Conservation (phyloP, 2,113 vertebrate species). For the Gobius niger region DNA sequence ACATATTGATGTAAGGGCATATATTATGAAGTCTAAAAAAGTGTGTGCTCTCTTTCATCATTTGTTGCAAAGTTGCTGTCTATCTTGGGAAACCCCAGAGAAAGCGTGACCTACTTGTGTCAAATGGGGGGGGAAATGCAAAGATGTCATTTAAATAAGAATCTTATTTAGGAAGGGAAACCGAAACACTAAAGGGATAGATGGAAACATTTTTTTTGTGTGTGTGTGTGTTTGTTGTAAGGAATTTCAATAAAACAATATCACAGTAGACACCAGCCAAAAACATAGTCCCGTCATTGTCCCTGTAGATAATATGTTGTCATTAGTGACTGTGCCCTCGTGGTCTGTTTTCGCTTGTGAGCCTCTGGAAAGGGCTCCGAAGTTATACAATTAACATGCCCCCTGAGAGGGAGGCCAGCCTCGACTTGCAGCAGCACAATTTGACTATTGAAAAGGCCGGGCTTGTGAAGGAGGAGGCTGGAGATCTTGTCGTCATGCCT, state of each 20-base stretch:
- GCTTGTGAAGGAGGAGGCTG: slow-evolving; percentile 60
- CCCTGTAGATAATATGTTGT: slow-evolving; percentile 45
- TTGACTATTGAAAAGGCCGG: slow-evolving; percentile 63
- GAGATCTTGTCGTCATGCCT: slow-evolving; percentile 71
- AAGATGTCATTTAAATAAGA: slow-evolving; percentile 25
- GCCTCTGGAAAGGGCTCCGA: slow-evolving; percentile 44
- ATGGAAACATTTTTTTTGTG: slow-evolving; percentile 7
- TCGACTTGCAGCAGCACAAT: slow-evolving; percentile 63
- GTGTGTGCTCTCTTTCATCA: slow-evolving; percentile 30
- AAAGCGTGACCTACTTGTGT: slow-evolving; percentile 60
- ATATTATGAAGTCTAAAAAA: slow-evolving; percentile 27
- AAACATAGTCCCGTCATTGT: slow-evolving; percentile 25
- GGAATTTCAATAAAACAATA: slow-evolving; percentile 17
- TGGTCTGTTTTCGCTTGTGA: slow-evolving; percentile 39
- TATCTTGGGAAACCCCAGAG: slow-evolving; percentile 39
- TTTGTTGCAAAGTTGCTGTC: slow-evolving; percentile 26
- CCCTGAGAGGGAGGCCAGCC: slow-evolving; percentile 63
- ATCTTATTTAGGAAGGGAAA: neutral
- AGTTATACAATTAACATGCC: slow-evolving; percentile 52
- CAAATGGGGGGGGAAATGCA: slow-evolving; percentile 28
- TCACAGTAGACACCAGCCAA: slow-evolving; percentile 15
- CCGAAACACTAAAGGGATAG: slow-evolving; percentile 15
- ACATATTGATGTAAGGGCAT: slow-evolving; percentile 32
- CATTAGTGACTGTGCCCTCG: slow-evolving; percentile 34
- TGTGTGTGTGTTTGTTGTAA: slow-evolving; percentile 16